Conservation (phyloP, 2,797 vertebrate genomes). For the Pipistrellus pygmaeus region DNA sequence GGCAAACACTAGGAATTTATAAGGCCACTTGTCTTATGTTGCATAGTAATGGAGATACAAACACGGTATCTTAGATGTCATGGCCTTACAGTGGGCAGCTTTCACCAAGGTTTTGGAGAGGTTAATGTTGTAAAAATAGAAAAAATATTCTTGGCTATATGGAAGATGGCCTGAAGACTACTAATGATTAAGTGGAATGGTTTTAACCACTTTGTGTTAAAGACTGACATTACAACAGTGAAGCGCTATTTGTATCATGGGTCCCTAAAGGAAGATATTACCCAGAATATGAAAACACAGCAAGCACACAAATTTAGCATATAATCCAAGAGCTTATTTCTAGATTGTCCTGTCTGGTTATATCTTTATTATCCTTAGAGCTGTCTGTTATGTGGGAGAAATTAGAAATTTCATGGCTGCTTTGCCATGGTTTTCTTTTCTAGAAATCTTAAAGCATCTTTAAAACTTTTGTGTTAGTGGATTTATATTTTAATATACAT, state of each 20-base stretch:
- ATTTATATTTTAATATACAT: not conserved
- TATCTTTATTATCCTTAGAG: not conserved
- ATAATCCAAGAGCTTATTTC: slow-evolving; percentile 6
- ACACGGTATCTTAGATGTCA: slow-evolving; percentile 69
- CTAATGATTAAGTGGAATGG: slow-evolving; percentile 16
- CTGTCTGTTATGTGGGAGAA: not conserved
- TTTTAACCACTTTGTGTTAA: not conserved
- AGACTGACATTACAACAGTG: not conserved
- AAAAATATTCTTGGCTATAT: not conserved
- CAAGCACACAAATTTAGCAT: not conserved
- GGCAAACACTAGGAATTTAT: slow-evolving; percentile 70
- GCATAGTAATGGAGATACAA: slow-evolving; percentile 79
- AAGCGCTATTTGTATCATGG: not conserved
- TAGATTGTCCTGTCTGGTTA: not conserved
- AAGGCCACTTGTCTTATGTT: slow-evolving; percentile 31
- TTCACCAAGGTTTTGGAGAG: slow-evolving; percentile 32
- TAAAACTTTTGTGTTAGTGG: not conserved
- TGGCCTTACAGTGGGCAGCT: slow-evolving; percentile 70
- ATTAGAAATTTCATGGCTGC: slow-evolving; percentile 21
- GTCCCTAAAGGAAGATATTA: not conserved
- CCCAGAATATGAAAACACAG: slow-evolving; percentile 3
- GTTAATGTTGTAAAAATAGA: slow-evolving; percentile 47
- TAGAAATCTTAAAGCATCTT: slow-evolving; percentile 46
- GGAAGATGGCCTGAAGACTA: not conserved
- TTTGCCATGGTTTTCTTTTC: slow-evolving; percentile 40